Evolutionary conservation across 2,113 vertebrate genomes (phyloP).

Genomic region (Rhagologus leucostigma): DNA sequence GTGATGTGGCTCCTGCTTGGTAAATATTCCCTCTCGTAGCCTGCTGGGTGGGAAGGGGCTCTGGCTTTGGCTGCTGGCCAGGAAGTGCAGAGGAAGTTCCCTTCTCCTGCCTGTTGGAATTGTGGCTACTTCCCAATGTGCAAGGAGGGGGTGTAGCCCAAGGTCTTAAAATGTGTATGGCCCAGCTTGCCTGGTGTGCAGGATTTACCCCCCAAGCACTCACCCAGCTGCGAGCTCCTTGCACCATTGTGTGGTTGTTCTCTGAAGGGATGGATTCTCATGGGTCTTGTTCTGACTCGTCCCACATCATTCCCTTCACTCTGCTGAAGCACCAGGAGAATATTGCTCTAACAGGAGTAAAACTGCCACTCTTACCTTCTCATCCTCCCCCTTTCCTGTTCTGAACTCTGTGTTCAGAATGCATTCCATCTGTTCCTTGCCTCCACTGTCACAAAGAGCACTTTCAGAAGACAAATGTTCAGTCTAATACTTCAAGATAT

Average conservation of each 20-base stretch:
- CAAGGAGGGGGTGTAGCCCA: background rate
- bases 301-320: background rate
- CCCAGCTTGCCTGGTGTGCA: background rate
- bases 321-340: background rate
- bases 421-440: background rate
- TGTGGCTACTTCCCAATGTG: fast-evolving
- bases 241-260: background rate
- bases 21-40: background rate
- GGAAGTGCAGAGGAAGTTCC: background rate
- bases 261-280: background rate
- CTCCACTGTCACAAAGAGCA: background rate
- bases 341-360: background rate
- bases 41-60: background rate
- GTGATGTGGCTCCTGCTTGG: background rate
- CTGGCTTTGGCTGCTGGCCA: background rate
- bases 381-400: background rate
- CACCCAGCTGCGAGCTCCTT: background rate
- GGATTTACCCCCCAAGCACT: background rate
- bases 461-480: background rate
- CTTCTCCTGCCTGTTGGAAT: background rate
- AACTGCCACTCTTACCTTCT: background rate
- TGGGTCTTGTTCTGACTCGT: background rate
- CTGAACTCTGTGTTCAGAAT: background rate
- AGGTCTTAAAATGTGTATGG: background rate
- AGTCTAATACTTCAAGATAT: background rate